A percentile compares a stretch with the other conserved stretches of the same genome.
phyloP scores from a whole-genome alignment of 92 coral and sea anemone genomes.

The Parazoanthus swiftii region DNA sequence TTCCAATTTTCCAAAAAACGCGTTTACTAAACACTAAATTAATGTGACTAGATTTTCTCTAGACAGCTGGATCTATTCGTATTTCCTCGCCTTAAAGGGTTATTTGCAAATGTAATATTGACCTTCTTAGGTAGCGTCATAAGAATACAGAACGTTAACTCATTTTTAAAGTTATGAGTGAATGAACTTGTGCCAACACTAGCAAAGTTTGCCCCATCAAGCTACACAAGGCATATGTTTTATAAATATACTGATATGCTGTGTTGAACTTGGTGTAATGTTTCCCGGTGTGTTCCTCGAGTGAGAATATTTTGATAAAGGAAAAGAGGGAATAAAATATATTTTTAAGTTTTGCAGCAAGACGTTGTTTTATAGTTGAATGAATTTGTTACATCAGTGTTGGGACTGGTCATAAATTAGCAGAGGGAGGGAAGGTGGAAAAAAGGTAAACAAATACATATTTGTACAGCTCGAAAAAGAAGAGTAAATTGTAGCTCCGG shows the following conservation, averaged over 20 bases:
- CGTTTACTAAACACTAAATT: too few relatives aligned
- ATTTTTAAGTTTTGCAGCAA: background rate
- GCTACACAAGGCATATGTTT: background rate
- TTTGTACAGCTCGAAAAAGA: too few relatives aligned
- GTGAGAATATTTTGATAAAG: slow-evolving; percentile 38
- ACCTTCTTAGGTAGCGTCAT: background rate
- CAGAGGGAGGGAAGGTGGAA: too few relatives aligned
- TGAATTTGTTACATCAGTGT: too few relatives aligned
- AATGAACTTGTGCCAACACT: background rate
- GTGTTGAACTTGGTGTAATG: background rate
- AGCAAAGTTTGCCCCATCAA: background rate
- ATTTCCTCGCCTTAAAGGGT: background rate
- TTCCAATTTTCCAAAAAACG: too few relatives aligned
- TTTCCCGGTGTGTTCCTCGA: slow-evolving; percentile 12
- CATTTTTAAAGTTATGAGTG: background rate
- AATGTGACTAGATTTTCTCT: background rate
- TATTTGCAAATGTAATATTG: background rate
- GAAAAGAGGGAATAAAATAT: slow-evolving; percentile 25
- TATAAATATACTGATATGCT: background rate
- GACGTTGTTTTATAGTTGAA: background rate
- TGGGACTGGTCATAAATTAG: too few relatives aligned
- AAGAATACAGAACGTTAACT: background rate
- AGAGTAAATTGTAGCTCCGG: too few relatives aligned
- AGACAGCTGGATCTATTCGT: background rate
- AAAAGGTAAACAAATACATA: too few relatives aligned